phyloP scores from a whole-genome alignment of 2,797 vertebrate genomes.

The Carcharodon carcharias region DNA sequence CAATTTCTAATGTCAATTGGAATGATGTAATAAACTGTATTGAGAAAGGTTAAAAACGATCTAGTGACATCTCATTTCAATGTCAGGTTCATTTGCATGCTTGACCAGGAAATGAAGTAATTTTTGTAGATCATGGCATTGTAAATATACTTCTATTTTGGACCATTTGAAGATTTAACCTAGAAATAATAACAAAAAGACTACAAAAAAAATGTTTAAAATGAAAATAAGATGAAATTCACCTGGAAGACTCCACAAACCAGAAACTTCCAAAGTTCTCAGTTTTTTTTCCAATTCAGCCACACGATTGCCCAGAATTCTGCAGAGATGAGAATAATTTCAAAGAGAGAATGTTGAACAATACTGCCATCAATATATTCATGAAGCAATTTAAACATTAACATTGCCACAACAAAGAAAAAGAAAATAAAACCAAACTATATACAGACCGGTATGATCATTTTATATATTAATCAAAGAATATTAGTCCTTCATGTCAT shows the following conservation, averaged over 20 bases:
- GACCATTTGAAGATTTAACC: background rate
- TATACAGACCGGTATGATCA: background rate
- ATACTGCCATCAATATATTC: background rate
- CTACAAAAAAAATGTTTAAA: conserved; percentile 31
- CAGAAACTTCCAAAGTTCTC: conserved; percentile 88
- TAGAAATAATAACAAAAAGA: background rate
- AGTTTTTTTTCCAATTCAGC: conserved; percentile 92
- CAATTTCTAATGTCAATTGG: background rate
- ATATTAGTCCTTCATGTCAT: background rate
- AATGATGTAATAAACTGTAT: background rate
- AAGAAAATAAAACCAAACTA: background rate
- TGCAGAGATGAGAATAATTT: conserved; percentile 45
- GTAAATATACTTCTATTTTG: background rate
- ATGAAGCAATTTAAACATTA: background rate
- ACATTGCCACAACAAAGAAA: background rate
- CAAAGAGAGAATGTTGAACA: background rate
- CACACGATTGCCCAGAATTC: conserved; percentile 89
- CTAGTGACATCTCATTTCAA: background rate
- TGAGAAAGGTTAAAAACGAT: background rate
- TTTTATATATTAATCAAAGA: background rate
- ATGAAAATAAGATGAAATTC: conserved; percentile 43
- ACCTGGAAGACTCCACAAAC: conserved; percentile 97
- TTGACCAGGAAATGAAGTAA: background rate
- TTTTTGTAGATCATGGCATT: background rate
- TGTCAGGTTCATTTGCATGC: background rate